Evolutionary conservation across 1,140 invertebrate genomes (phyloP).

Genomic region (Conopomorpha cramerella): DNA sequence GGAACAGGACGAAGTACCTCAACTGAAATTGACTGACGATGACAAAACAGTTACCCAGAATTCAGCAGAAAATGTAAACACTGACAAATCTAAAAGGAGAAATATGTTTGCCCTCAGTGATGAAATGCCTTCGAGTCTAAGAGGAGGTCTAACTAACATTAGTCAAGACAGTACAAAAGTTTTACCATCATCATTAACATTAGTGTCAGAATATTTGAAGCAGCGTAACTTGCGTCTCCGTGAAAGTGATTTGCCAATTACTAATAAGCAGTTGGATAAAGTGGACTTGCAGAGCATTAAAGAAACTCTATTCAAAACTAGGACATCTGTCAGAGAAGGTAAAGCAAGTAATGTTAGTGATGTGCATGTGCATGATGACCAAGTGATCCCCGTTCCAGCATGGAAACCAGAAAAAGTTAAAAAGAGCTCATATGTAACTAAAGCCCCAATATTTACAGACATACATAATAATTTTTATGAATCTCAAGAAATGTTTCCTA

Average conservation of each 20-base stretch:
- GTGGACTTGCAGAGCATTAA: constrained; percentile 35
- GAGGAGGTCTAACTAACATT: too few species aligned
- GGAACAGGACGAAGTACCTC: too few species aligned
- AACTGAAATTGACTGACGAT: too few species aligned
- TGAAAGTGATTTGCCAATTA: constrained; percentile 18
- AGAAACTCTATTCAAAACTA: constrained; percentile 31
- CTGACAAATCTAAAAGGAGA: constrained; percentile 21
- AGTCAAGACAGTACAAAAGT: too few species aligned
- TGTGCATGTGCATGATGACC: constrained; percentile 35
- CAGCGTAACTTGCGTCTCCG: constrained; percentile 30
- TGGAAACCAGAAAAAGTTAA: constrained; percentile 34
- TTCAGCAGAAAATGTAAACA: too few species aligned
- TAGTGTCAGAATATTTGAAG: constrained; percentile 43
- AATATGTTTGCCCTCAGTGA: constrained; percentile 47
- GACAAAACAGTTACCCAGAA: too few species aligned
- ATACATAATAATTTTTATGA: too few species aligned
- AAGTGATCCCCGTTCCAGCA: constrained; percentile 32
- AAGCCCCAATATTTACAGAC: too few species aligned
- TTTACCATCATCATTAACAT: constrained; percentile 29
- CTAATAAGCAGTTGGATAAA: constrained; percentile 11
- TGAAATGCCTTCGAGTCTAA: constrained; percentile 41
- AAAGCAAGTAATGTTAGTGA: constrained; percentile 32
- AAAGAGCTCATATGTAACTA: too few species aligned
- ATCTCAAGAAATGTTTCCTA: too few species aligned
- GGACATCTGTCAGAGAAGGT: constrained; percentile 24